A percentile compares a stretch with the other conserved stretches of the same genome.
These are phyloP conservation scores for Thereva nobilitata DNA, from an alignment of 2,888 invertebrate genomes.

Conservation along the genomic window DNA sequence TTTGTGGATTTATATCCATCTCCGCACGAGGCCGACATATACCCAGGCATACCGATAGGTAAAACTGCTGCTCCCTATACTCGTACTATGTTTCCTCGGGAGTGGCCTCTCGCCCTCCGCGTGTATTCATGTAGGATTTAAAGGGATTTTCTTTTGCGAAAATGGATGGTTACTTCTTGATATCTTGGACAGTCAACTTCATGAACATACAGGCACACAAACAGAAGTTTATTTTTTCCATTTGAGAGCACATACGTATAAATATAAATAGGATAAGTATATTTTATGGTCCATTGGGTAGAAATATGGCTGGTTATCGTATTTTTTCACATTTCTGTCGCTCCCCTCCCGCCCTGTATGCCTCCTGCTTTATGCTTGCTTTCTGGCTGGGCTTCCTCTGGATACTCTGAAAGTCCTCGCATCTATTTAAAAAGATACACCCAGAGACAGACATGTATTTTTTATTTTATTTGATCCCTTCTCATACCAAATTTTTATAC, in stretches of 20 bases:
- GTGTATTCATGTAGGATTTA: conserved; percentile 31
- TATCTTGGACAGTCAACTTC: conserved; percentile 37
- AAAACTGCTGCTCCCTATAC: not conserved
- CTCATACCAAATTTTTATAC: conserved; percentile 29
- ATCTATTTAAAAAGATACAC: conserved; percentile 40
- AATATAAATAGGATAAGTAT: conserved; percentile 48
- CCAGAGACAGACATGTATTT: conserved; percentile 44
- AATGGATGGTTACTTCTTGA: conserved; percentile 39
- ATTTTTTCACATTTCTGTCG: conserved; percentile 28
- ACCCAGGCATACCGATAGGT: conserved; percentile 4
- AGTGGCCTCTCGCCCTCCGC: conserved; percentile 18
- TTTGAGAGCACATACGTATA: conserved; percentile 42
- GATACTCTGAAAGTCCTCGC: conserved; percentile 35
- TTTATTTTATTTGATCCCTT: conserved; percentile 44
- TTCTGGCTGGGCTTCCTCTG: conserved; percentile 1
- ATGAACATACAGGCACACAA: conserved; percentile 21
- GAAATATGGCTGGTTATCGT: conserved; percentile 45
- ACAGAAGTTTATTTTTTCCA: conserved; percentile 34
- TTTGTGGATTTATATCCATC: not conserved
- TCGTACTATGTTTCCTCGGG: too few relatives aligned
- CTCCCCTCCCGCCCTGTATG: not conserved
- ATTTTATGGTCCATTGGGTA: conserved; percentile 48
- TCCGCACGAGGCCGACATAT: not conserved
- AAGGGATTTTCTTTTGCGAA: conserved; percentile 34
- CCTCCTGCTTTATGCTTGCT: too few relatives aligned